Percentiles rank a stretch among this genome's conserved stretches.
These are phyloP conservation scores for Pangasianodon hypophthalmus DNA, from an alignment of 2,113 vertebrate genomes.

Conservation along the genomic window DNA sequence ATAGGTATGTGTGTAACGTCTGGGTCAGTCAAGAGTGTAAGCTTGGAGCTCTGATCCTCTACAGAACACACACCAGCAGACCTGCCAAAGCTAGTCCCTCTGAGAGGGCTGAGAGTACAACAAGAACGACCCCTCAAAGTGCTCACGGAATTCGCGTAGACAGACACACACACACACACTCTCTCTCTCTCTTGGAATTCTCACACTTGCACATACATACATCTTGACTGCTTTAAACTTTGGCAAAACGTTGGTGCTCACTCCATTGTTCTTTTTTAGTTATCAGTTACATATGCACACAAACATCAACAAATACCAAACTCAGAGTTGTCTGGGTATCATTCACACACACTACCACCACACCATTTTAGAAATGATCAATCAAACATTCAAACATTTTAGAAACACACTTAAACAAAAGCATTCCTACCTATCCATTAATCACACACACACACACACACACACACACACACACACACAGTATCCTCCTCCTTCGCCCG, in stretches of 20 bases:
- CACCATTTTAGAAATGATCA: background rate
- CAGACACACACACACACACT: background rate
- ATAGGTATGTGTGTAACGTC: background rate
- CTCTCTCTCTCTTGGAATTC: background rate
- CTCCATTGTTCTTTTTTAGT: background rate
- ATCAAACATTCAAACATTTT: background rate
- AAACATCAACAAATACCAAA: constrained; percentile 9
- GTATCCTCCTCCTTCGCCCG: background rate
- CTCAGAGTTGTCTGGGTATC: background rate
- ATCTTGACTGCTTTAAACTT: constrained; percentile 22
- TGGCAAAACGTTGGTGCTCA: background rate
- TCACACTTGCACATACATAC: constrained; percentile 6
- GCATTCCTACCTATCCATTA: background rate
- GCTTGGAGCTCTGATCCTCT: constrained; percentile 4
- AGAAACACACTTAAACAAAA: constrained; percentile 3
- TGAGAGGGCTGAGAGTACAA: constrained; percentile 44
- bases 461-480: constrained; percentile 1
- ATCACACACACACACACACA: constrained; percentile 13
- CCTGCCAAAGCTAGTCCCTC: constrained; percentile 54
- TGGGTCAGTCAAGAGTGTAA: background rate
- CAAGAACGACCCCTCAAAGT: constrained; percentile 12
- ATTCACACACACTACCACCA: background rate
- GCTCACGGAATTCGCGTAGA: constrained; percentile 15
- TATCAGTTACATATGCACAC: background rate
- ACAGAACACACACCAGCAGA: constrained; percentile 35